Conservation (phyloP, 2,888 invertebrate genomes). For the Abscondita cerata region DNA sequence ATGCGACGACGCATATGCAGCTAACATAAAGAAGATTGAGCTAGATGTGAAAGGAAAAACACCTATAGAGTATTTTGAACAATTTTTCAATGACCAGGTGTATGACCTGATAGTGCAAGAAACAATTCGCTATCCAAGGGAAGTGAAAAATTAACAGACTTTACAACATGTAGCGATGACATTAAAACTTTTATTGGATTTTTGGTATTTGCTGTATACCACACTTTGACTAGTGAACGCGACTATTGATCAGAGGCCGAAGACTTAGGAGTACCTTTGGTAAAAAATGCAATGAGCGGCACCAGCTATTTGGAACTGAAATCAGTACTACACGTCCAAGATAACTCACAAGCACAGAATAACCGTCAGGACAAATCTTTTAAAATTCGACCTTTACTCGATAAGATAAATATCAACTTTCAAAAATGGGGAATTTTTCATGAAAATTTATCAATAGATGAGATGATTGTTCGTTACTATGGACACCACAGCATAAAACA, state of each 20-base stretch:
- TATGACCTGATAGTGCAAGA: neutral
- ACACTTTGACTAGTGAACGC: neutral
- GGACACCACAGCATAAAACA: neutral
- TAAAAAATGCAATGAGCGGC: slow-evolving; percentile 1
- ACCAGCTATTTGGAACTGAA: neutral
- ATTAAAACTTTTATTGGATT: slow-evolving; percentile 4
- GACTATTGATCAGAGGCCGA: neutral
- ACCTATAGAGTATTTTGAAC: neutral
- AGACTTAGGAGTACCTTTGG: slow-evolving; percentile 7
- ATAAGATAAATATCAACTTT: neutral
- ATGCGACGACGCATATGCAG: neutral
- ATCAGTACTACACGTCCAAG: neutral
- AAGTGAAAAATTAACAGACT: slow-evolving; percentile 7
- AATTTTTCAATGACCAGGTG: slow-evolving; percentile 7
- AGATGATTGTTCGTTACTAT: neutral
- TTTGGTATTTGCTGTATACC: neutral
- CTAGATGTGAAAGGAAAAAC: slow-evolving; percentile 2
- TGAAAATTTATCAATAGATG: too few species aligned
- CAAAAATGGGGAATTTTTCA: neutral
- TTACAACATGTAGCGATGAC: slow-evolving; percentile 1
- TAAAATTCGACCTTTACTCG: neutral
- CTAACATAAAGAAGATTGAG: neutral
- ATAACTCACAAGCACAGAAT: neutral
- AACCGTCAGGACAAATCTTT: neutral
- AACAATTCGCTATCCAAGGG: too few species aligned